Conservation (phyloP, 1,140 invertebrate genomes). For the Brachionus rotundiformis region DNA sequence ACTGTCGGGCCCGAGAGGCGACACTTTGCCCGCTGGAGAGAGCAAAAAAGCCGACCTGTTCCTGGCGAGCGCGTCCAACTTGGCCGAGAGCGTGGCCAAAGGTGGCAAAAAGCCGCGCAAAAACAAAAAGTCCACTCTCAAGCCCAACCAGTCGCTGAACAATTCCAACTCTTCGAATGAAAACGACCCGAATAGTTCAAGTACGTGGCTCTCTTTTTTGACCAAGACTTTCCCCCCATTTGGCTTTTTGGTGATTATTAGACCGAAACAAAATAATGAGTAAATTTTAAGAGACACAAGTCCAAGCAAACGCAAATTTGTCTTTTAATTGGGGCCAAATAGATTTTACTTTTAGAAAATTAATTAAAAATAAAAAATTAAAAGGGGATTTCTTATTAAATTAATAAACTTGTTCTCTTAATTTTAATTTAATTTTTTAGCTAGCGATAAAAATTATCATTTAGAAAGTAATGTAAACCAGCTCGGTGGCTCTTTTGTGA, state of each 20-base stretch:
- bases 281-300: neutral
- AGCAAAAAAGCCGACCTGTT: neutral
- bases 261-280: slow-evolving; percentile 25
- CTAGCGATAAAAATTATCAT: slow-evolving; percentile 50
- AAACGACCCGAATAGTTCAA: slow-evolving; percentile 26
- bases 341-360: too few relatives aligned
- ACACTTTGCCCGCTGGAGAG: neutral
- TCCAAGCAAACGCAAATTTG: neutral
- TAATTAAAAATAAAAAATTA: neutral
- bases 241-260: neutral
- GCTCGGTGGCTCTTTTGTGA: slow-evolving; percentile 94
- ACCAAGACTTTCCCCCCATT: neutral
- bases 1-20: neutral
- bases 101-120: slow-evolving; percentile 1
- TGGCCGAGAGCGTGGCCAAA: neutral
- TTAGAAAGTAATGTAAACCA: slow-evolving; percentile 85
- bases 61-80: neutral
- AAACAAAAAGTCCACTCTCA: slow-evolving; percentile 17
- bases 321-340: neutral
- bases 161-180: slow-evolving; percentile 28
- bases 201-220: neutral
- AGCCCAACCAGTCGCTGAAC: slow-evolving; percentile 3
- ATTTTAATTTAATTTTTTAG: neutral
- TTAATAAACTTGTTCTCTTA: neutral
- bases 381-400: neutral